Base-by-base conservation (phyloP, 1,140 invertebrate species). In the Radopholus similis region DNA sequence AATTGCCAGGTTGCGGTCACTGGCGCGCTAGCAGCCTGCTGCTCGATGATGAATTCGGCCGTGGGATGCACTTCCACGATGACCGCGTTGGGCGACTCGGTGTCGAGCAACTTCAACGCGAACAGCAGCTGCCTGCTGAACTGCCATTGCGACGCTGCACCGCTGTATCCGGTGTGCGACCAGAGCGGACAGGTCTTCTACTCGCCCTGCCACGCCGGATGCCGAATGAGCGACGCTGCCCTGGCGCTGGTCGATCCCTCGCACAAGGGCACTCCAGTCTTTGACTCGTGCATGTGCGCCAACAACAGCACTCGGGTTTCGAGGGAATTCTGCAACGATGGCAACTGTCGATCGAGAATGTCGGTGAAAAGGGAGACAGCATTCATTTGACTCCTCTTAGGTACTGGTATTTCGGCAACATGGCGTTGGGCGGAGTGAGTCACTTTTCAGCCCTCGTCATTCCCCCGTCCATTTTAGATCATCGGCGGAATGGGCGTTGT, bases 141-240 rank as follows among this genome's bases (percentile, higher is more conserved):
- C 9, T 81, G 79, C 67, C 35, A 44, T 30, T 81, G 79, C 60
- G 78, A 80, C 30, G 53, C 56, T 18, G 69, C 72, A n/a, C 72
- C 77, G 9, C 44, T 81, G 4, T 81, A 75, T 59, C 79, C 79
- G 55, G 79, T 81, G 21, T 81, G 79, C 56, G 74, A 77, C 57
- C 40, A 13, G 23, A 55, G 32, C 9, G 81, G 81, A 26, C 21
- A 32, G 23, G 44, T 74, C 0, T 62, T 40, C 21, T 81, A 76
- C 34, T 82, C 78, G 15, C 79, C 79, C 0, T 81, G 79, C 66
- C 79, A 81, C 70, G 79, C 79, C 40, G 79, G 79, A 13, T 81
- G 79, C 54, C 57, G 71, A 5, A 64, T 82, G 18, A 70, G 68
- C 4, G 60, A 57, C 23, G 62, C 68, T 42, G 9, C 51, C 58